phyloP scores from a whole-genome alignment of 2,113 vertebrate species.

The Zosterops pallidus region DNA sequence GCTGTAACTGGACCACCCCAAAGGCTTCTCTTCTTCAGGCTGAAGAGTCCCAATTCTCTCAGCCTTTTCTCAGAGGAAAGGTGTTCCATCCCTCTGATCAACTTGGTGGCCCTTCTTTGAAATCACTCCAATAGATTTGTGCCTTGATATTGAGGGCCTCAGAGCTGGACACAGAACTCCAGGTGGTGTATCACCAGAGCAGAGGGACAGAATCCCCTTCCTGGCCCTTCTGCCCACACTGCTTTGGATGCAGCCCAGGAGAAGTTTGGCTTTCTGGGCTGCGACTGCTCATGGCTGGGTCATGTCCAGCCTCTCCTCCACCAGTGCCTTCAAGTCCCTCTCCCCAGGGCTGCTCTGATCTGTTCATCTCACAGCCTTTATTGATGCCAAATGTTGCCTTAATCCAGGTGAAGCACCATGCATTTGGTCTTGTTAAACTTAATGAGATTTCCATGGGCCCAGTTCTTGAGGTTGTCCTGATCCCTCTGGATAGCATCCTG shows the following conservation, averaged over 20 bases:
- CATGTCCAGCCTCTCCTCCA: background rate
- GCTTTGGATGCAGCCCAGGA: background rate
- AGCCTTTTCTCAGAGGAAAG: background rate
- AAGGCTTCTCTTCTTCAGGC: background rate
- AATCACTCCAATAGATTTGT: background rate
- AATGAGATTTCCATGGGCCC: background rate
- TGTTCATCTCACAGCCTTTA: too few relatives aligned
- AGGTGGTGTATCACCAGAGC: background rate
- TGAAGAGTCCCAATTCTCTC: background rate
- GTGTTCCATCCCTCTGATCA: background rate
- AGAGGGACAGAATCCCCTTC: background rate
- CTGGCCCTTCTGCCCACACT: rapidly evolving
- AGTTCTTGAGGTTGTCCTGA: background rate
- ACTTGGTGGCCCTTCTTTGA: background rate
- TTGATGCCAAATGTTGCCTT: rapidly evolving
- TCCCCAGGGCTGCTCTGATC: background rate
- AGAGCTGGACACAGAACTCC: background rate
- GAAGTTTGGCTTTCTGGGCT: rapidly evolving
- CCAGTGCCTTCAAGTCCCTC: background rate
- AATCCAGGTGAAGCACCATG: background rate
- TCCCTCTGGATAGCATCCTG: background rate
- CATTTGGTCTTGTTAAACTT: background rate
- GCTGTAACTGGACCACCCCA: too few relatives aligned
- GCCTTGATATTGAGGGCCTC: too few relatives aligned
- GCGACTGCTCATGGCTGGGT: rapidly evolving